These are phyloP conservation scores for Pagrus major DNA, from an alignment of 2,113 vertebrate species.

Conservation along the genomic window DNA sequence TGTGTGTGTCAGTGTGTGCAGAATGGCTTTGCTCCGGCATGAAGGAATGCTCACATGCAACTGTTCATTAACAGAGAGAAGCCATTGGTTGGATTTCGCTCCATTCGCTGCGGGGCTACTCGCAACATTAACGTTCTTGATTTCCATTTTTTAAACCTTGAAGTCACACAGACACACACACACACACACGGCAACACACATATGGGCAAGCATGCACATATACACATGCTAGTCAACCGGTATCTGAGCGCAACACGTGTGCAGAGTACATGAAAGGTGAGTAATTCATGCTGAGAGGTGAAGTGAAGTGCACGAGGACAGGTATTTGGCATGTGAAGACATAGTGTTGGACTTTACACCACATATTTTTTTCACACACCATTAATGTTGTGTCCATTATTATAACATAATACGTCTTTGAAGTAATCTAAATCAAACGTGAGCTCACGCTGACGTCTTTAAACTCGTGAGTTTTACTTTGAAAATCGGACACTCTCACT, in stretches of 20 bases:
- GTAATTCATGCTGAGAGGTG: slow-evolving; percentile 49
- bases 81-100: slow-evolving; percentile 45
- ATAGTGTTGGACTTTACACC: not conserved
- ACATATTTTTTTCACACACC: not conserved
- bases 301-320: slow-evolving; percentile 54
- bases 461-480: not conserved
- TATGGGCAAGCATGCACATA: slow-evolving; percentile 1
- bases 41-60: slow-evolving; percentile 51
- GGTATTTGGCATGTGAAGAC: slow-evolving; percentile 22
- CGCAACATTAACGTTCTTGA: slow-evolving; percentile 63
- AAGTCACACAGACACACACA: slow-evolving; percentile 5
- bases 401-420: not conserved
- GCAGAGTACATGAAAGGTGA: slow-evolving; percentile 46
- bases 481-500: slow-evolving; percentile 31
- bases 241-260: slow-evolving; percentile 29
- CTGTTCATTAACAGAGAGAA: slow-evolving; percentile 66
- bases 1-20: not conserved
- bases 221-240: not conserved
- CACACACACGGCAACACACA: slow-evolving; percentile 3
- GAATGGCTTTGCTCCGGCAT: slow-evolving; percentile 13
- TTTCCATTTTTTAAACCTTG: slow-evolving; percentile 48
- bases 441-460: not conserved
- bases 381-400: not conserved
- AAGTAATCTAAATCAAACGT: not conserved
- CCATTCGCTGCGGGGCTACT: slow-evolving; percentile 51